Conservation (phyloP, 2,888 invertebrate species). For the Meiosimyza platycephala region DNA sequence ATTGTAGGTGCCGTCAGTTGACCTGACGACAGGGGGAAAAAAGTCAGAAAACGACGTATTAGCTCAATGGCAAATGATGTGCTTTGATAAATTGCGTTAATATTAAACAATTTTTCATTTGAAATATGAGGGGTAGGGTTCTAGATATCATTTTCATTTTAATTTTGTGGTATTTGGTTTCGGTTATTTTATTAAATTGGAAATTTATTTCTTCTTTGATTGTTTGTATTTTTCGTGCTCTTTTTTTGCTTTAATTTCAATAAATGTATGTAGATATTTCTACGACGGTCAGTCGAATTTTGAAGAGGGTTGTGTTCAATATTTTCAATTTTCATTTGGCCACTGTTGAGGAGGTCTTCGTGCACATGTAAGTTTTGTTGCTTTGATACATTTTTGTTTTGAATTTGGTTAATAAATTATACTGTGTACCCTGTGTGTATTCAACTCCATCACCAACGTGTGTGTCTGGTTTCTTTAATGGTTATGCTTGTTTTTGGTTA, state of each 20-base stretch:
- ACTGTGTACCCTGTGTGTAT: slow-evolving; percentile 50
- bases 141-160: neutral
- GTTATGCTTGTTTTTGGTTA: slow-evolving; percentile 39
- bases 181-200: slow-evolving; percentile 44
- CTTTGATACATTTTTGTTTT: slow-evolving; percentile 43
- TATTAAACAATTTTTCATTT: slow-evolving; percentile 36
- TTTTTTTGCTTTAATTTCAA: neutral
- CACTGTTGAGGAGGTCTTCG: slow-evolving; percentile 10
- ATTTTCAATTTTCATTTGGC: slow-evolving; percentile 20
- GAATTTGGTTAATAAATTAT: slow-evolving; percentile 21
- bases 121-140: slow-evolving; percentile 13
- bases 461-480: slow-evolving; percentile 46
- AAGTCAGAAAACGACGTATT: slow-evolving; percentile 69
- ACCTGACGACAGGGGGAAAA: slow-evolving; percentile 69
- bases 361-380: slow-evolving; percentile 33
- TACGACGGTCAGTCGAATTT: slow-evolving; percentile 8
- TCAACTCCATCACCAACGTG: slow-evolving; percentile 63
- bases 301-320: slow-evolving; percentile 1
- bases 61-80: slow-evolving; percentile 65
- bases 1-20: slow-evolving; percentile 67
- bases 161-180: slow-evolving; percentile 44
- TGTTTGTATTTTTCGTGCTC: slow-evolving; percentile 47
- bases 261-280: no score
- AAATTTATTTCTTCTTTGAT: slow-evolving; percentile 63
- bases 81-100: slow-evolving; percentile 42